Conservation (phyloP, 53 echinoderm and acorn worm species). For the Apostichopus leukothele region DNA sequence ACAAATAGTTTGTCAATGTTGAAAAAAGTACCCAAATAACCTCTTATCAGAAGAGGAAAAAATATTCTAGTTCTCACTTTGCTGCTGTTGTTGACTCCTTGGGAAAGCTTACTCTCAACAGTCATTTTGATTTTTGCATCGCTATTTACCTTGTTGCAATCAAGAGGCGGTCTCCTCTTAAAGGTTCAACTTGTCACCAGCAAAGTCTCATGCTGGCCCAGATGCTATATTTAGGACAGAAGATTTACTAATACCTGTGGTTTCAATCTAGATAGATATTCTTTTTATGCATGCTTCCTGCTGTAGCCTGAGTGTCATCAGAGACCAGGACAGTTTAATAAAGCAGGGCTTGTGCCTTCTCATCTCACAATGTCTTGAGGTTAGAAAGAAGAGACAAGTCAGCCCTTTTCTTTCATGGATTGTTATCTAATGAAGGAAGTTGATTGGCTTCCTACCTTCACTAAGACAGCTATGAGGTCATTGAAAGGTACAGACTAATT, state of each 20-base stretch:
- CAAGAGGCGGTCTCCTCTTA: neutral
- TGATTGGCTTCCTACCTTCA: neutral
- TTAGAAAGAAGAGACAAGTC: neutral
- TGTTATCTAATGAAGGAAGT: conserved; percentile 20
- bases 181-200: neutral
- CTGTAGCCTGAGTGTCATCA: neutral
- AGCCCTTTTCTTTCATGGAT: neutral
- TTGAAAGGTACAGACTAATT: neutral
- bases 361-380: neutral
- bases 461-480: neutral
- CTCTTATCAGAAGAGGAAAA: too few relatives aligned
- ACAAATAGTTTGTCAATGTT: too few relatives aligned
- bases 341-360: neutral
- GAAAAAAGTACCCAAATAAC: too few relatives aligned
- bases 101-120: too few relatives aligned
- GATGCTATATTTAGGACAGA: neutral
- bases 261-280: neutral
- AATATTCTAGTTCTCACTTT: too few relatives aligned
- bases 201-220: neutral
- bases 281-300: neutral
- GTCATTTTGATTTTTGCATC: too few relatives aligned
- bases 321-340: neutral
- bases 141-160: too few relatives aligned
- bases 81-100: too few relatives aligned
- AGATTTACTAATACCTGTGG: neutral